Evolutionary conservation across 2,797 vertebrate genomes (phyloP).

Genomic region (Poeciliopsis infans): DNA sequence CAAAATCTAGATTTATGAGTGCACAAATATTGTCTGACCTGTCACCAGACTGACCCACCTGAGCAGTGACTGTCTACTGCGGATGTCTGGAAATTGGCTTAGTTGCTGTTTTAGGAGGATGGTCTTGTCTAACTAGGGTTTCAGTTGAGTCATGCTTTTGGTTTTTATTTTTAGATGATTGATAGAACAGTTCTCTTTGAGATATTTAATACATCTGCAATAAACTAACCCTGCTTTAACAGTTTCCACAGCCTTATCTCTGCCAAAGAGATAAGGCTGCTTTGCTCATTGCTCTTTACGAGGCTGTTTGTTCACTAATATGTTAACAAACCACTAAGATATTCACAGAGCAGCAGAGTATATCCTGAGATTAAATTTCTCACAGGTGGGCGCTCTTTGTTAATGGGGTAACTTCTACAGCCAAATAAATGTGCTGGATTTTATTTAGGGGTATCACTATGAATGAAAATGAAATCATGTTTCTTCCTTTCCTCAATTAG

Average conservation of each 20-base stretch:
- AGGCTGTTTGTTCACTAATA: neutral
- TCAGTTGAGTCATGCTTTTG: neutral
- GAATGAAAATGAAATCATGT: neutral
- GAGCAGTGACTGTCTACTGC: neutral
- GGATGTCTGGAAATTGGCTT: neutral
- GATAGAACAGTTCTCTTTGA: neutral
- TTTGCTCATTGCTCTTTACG: neutral
- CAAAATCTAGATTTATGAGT: neutral
- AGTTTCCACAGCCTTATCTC: neutral
- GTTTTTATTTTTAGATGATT: neutral
- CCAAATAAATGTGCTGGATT: neutral
- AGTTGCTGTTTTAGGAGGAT: neutral
- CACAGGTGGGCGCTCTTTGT: neutral
- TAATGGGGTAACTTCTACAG: neutral
- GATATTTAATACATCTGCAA: neutral
- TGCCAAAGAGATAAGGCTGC: no score
- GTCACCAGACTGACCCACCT: neutral
- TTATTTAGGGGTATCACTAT: neutral
- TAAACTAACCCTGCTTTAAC: neutral
- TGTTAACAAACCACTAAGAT: neutral
- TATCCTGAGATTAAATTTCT: neutral
- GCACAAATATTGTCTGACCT: neutral
- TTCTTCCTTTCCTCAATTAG: neutral
- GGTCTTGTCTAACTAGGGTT: neutral
- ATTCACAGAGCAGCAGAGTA: neutral